Evolutionary conservation across 2,113 vertebrate genomes (phyloP), one percentile per base, ranked within the genome.

Genomic region (Platycercus adscitus): DNA sequence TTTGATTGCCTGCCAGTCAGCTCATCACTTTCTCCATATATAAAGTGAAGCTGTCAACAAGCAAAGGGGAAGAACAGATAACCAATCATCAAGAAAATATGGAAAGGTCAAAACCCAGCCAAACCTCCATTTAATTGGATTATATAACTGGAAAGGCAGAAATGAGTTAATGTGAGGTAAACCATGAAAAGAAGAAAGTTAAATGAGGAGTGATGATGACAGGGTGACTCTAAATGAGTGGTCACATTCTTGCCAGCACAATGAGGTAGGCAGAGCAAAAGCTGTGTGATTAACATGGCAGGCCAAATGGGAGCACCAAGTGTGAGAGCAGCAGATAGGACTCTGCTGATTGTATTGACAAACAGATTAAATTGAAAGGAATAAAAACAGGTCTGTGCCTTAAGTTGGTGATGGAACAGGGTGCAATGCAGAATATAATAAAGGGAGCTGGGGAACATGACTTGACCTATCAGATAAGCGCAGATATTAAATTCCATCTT

Each of bases 1-100:
- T 97, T 76, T 92, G 79, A 93, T 86, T 95, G 88, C 84, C 81
- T 94, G 86, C 53, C 90, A 97, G 86, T 85, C 83, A 93, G 56
- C 80, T 81, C 90, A 84, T 83, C 82, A 19, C 44, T 86, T 90
- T 61, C 65, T 76, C 52, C 73, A 52, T 17, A n/a, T 3, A 64
- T 47, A 76, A 77, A 95, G 77, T 29, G 81, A 93, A 91, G 87
- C 64, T 96, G 82, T 88, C 87, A 93, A 29, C 1, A 24, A 50
- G 89, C 81, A 73, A 89, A 82, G 43, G 56, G 52, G 56, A 78
- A 86, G 69, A 93, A 64, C 4, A 81, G 82, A 78, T 60, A 91
- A 86, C 50, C 58, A 90, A 71, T 64, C 53, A 77, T 49, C 76
- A 81, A 76, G 77, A 95, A 89, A 95, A 86, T 28, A 88, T 0